Base-by-base conservation (phyloP, 2,797 vertebrate genomes). In the Rhinichthys osculus region DNA sequence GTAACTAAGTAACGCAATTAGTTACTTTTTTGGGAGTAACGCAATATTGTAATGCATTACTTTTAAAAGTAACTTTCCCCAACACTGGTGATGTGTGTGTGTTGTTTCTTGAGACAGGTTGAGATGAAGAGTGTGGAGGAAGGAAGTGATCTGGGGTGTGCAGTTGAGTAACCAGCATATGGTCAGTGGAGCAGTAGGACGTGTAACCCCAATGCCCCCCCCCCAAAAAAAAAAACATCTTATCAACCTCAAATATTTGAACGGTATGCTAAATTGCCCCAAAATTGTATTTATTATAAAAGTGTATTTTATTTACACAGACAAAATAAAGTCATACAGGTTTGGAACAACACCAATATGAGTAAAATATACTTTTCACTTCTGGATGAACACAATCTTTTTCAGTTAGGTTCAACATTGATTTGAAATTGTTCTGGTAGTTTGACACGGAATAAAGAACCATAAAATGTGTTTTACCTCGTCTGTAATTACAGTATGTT, bases 401-500 rank as follows among this genome's bases (percentile, higher is more conserved):
- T 59, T 38, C 44, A 42, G 27, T 66, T 66, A 52, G 71, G 57
- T 89, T 83, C 27, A 70, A 52, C 74, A 82, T 35, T 50, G 76
- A 67, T 52, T 73, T 23, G 42, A 66, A 73, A 81, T 78, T 79
- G 81, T 84, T 88, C 52, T 71, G 73, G 44, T 79, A 73, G 38
- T 79, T 73, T 57, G 84, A 86, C 54, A 87, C 27, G 50, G 62
- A 83, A 66, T 40, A 72, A 79, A 82, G 8, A 87, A 67, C 66
- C 70, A 47, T 81, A 73, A 86, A 84, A 85, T 69, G 33, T 83
- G 70, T 70, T 35, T 79, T 84, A 79, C 59, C 77, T 54, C 87
- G 40, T 88, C 81, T 80, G 80, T 90, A 90, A 91, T 90, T 91
- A 67, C 59, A 30, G 10, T 47, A 89, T 89, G 89, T 88, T 64